phyloP scores from a whole-genome alignment of 2,797 vertebrate genomes.

The Notoglanidium macrostoma region DNA sequence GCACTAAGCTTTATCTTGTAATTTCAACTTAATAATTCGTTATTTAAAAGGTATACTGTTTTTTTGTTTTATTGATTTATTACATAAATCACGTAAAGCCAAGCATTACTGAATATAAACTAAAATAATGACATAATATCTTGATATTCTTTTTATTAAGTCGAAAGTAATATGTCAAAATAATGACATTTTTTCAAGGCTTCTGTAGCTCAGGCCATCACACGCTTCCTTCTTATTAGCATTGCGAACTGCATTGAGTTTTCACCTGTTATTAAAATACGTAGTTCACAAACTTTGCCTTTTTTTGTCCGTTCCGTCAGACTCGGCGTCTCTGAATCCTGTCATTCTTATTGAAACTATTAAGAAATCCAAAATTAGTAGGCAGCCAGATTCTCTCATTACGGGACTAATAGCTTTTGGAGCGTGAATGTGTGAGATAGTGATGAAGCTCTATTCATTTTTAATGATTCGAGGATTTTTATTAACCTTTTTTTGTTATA shows the following conservation, averaged over 20 bases:
- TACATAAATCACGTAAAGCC: neutral
- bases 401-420: conserved; percentile 71
- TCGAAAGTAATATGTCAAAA: neutral
- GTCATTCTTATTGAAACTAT: conserved; percentile 10
- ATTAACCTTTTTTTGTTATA: neutral
- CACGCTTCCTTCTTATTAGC: neutral
- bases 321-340: neutral
- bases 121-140: neutral
- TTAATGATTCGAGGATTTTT: conserved; percentile 31
- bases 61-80: neutral
- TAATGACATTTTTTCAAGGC: neutral
- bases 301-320: too few relatives aligned
- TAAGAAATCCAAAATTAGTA: conserved; percentile 68
- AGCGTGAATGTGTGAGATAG: conserved; percentile 55
- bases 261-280: neutral
- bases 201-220: neutral
- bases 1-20: too few relatives aligned
- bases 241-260: neutral
- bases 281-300: neutral
- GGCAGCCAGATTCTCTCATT: conserved; percentile 68
- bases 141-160: neutral
- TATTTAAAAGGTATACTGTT: neutral
- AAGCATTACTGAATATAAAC: neutral
- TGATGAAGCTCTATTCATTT: conserved; percentile 47
- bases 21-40: too few relatives aligned